A percentile compares a stretch with the other conserved stretches of the same genome.
Conservation (phyloP, 2,113 vertebrate genomes). For the Cyprinodon variegatus region DNA sequence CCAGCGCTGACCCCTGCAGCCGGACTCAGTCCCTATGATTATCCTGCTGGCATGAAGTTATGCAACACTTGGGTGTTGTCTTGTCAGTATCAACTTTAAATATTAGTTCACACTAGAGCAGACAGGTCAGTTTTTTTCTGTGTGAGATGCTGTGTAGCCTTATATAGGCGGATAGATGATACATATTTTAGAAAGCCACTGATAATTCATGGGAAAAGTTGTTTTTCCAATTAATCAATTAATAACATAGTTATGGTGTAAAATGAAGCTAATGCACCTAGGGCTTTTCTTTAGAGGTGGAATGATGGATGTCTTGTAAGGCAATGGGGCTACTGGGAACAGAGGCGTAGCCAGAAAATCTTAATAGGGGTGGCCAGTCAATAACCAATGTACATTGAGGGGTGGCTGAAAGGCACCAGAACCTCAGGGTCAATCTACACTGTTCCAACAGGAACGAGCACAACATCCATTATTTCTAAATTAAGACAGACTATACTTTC, state of each 20-base stretch:
- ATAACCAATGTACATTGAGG: too few relatives aligned
- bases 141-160: slow-evolving; percentile 31
- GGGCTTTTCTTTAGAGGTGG: background rate
- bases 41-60: slow-evolving; percentile 70
- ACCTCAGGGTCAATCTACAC: too few relatives aligned
- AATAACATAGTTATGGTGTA: background rate
- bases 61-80: slow-evolving; percentile 80
- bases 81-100: slow-evolving; percentile 76
- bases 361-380: too few relatives aligned
- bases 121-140: slow-evolving; percentile 25
- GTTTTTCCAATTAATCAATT: background rate
- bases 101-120: slow-evolving; percentile 63
- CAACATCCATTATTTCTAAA: too few relatives aligned
- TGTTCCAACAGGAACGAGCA: too few relatives aligned
- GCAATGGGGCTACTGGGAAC: background rate
- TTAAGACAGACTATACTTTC: too few relatives aligned
- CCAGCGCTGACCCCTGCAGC: slow-evolving; percentile 9
- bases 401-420: too few relatives aligned
- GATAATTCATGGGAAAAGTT: background rate
- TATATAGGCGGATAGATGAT: background rate
- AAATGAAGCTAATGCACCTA: background rate
- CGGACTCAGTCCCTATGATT: slow-evolving; percentile 45
- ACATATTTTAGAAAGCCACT: background rate
- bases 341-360: too few relatives aligned
- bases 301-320: background rate